Evolutionary conservation across 2,888 invertebrate genomes (phyloP).

Genomic region (Schizotus pectinicornis): DNA sequence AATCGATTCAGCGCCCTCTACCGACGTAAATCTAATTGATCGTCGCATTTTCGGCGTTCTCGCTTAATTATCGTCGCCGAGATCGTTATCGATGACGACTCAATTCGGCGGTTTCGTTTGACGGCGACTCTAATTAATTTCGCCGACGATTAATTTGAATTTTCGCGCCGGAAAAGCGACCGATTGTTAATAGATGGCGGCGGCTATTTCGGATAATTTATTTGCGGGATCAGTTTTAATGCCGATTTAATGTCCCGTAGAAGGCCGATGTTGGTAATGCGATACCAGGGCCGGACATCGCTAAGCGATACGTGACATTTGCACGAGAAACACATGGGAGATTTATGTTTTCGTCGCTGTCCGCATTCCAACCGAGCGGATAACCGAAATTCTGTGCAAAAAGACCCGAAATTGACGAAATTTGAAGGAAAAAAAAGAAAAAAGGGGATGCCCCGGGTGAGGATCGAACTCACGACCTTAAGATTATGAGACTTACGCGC

Average conservation of each 20-base stretch:
- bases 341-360: slow-evolving; percentile 10
- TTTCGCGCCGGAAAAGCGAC: neutral
- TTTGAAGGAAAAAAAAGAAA: slow-evolving; percentile 3
- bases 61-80: too few relatives aligned
- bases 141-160: slow-evolving; percentile 1
- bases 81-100: too few relatives aligned
- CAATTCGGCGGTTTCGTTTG: too few relatives aligned
- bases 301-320: slow-evolving; percentile 16
- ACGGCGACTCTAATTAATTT: neutral
- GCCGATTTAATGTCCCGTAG: slow-evolving; percentile 10
- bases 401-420: neutral
- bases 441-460: slow-evolving; percentile 78
- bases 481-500: slow-evolving; percentile 92
- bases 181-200: neutral
- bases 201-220: slow-evolving; percentile 6
- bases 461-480: slow-evolving; percentile 96
- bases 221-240: slow-evolving; percentile 8
- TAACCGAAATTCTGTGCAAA: neutral
- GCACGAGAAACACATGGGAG: slow-evolving; percentile 4
- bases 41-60: too few relatives aligned
- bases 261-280: slow-evolving; percentile 2
- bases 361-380: neutral
- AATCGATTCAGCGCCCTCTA: slow-evolving; percentile 7
- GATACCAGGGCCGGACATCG: slow-evolving; percentile 11
- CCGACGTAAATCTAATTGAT: neutral